Evolutionary conservation across 2,888 invertebrate species (phyloP).

Genomic region (Hofmannophila pseudospretella): DNA sequence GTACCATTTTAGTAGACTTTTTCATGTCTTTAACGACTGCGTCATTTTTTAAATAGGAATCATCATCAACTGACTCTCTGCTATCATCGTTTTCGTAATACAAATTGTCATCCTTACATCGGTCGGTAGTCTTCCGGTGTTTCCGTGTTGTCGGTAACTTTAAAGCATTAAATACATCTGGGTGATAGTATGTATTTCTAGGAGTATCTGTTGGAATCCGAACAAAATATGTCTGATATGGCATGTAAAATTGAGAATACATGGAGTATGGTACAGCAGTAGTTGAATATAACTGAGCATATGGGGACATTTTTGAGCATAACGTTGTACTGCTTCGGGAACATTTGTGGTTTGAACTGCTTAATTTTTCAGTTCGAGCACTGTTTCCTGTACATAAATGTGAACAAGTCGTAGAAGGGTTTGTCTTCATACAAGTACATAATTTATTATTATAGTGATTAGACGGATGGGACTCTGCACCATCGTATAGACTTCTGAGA

Average conservation of each 20-base stretch:
- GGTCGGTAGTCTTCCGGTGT: constrained; percentile 27
- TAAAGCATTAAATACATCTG: constrained; percentile 23
- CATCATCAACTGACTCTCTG: constrained; percentile 9
- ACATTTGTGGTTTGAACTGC: constrained; percentile 4
- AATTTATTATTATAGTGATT: constrained; percentile 14
- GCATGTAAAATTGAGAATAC: constrained; percentile 29
- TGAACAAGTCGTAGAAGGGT: constrained; percentile 22
- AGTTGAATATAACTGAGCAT: not conserved
- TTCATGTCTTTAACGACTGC: constrained; percentile 1
- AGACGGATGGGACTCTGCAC: constrained; percentile 6
- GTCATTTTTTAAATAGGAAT: constrained; percentile 12
- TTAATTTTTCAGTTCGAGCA: not conserved
- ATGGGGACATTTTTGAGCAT: no score
- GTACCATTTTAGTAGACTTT: not conserved
- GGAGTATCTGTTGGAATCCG: constrained; percentile 20
- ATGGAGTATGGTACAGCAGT: not conserved
- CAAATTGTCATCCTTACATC: constrained; percentile 21
- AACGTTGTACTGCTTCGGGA: no score
- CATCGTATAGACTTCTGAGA: constrained; percentile 42
- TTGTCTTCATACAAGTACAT: constrained; percentile 34
- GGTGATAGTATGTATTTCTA: constrained; percentile 27
- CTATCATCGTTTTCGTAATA: constrained; percentile 25
- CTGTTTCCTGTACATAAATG: constrained; percentile 20
- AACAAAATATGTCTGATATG: constrained; percentile 34
- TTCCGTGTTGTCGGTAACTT: constrained; percentile 30